These are phyloP conservation scores for Selene dorsalis DNA, from an alignment of 2,797 vertebrate genomes.

Conservation along the genomic window DNA sequence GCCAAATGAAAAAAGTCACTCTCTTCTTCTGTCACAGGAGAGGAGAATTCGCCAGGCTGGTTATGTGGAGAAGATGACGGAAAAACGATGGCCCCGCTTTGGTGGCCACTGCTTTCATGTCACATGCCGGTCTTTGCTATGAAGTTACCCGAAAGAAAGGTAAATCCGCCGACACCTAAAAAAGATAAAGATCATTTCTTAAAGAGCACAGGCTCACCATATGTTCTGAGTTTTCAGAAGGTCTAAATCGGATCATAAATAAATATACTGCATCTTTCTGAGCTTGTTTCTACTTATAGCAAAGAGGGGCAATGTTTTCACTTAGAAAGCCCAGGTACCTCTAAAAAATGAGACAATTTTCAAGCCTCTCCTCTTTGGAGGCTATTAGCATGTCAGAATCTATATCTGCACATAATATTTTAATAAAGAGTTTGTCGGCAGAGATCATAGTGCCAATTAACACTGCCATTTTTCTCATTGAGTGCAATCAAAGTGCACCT, in stretches of 20 bases:
- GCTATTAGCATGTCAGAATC: conserved; percentile 44
- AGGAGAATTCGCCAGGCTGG: conserved; percentile 96
- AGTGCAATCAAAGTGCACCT: conserved; percentile 68
- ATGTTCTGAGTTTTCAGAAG: background rate
- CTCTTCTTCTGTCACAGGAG: conserved; percentile 77
- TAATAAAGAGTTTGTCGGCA: conserved; percentile 47
- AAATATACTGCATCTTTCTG: conserved; percentile 1
- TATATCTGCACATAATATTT: conserved; percentile 35
- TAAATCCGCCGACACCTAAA: conserved; percentile 55
- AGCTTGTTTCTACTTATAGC: background rate
- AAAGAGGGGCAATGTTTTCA: conserved; percentile 29
- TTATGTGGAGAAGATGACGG: conserved; percentile 91
- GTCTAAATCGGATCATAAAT: background rate
- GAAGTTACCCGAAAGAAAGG: conserved; percentile 90
- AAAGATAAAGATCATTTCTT: background rate
- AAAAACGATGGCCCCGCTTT: conserved; percentile 88
- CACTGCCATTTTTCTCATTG: conserved; percentile 59
- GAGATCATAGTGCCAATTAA: conserved; percentile 62
- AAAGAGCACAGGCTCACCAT: background rate
- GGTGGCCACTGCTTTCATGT: conserved; percentile 90
- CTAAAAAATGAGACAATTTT: conserved; percentile 41
- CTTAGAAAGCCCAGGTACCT: conserved; percentile 38
- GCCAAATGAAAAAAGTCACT: background rate
- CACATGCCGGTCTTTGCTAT: conserved; percentile 89
- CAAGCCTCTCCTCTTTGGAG: conserved; percentile 38